Percentiles rank a stretch among this genome's conserved stretches.
phyloP scores from a whole-genome alignment of 2,113 vertebrate species.

The Chascanopsetta lugubris region DNA sequence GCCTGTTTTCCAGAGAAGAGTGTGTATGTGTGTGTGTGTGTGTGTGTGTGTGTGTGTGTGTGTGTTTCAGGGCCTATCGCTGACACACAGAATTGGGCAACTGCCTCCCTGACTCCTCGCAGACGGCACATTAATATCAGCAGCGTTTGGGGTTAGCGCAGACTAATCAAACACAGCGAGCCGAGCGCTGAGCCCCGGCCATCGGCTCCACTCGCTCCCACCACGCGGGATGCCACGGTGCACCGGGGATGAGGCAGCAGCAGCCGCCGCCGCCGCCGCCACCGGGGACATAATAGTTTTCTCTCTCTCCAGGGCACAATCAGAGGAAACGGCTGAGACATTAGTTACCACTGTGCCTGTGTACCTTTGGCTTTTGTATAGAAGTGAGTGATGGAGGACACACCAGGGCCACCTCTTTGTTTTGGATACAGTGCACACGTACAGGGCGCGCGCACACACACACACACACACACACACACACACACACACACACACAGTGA shows the following conservation, averaged over 20 bases:
- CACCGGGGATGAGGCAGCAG: slow-evolving; percentile 11
- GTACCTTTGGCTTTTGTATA: slow-evolving; percentile 58
- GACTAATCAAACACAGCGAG: slow-evolving; percentile 75
- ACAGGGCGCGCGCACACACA: no score
- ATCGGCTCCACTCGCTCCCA: slow-evolving; percentile 37
- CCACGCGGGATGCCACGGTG: slow-evolving; percentile 9
- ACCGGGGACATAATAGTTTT: slow-evolving; percentile 45
- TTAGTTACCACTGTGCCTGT: slow-evolving; percentile 65
- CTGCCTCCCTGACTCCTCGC: slow-evolving; percentile 42
- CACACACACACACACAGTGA: not conserved
- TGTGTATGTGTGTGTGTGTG: not conserved
- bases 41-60: slow-evolving; percentile 2
- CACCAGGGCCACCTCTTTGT: slow-evolving; percentile 25
- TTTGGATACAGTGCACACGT: slow-evolving; percentile 43
- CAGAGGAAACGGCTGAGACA: slow-evolving; percentile 67
- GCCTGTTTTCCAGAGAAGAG: not conserved
- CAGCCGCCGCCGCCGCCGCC: slow-evolving; percentile 32
- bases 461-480: not conserved
- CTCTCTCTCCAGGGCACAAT: slow-evolving; percentile 62
- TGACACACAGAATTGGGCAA: slow-evolving; percentile 51
- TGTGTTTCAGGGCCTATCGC: slow-evolving; percentile 50
- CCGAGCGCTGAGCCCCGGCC: slow-evolving; percentile 59
- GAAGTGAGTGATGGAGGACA: slow-evolving; percentile 69
- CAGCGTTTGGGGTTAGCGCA: slow-evolving; percentile 64
- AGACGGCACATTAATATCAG: slow-evolving; percentile 68